Evolutionary conservation across 1,140 invertebrate species (phyloP), one percentile per base, ranked within the genome.

Genomic region (Pogonomyrmex californicus): DNA sequence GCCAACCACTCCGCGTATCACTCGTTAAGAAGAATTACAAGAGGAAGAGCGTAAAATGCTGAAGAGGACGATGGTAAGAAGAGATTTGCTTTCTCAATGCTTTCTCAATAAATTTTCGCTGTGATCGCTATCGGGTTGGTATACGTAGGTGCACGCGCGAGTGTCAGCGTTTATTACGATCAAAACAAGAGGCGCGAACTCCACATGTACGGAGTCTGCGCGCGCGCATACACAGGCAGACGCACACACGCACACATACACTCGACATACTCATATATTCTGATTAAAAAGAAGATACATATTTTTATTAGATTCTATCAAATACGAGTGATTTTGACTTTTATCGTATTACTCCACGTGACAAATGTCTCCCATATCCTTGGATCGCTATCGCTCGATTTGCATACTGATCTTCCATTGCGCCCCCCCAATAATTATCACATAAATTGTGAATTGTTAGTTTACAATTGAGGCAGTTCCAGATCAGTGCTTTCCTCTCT

Each of bases 181-280:
- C 41, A 83, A 75, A 83, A 83, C 68, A 83, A 81, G 54, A 73
- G 30, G 47, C 47, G 36, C 77, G 49, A 47, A 56, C 30, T 75
- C 54, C 17, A 60, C 49, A 56, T 47, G 41, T 38, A 58, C 17
- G 23, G 62, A 65, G 62, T 81, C 85, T 86, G 49, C 83, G 83
- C 83, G 47, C 75, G 75, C 47, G 23, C 54, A 30, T 2, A 6
- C 9, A 41, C 7, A 77, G 9, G 7, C 23, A 36, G 10, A 51
- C 41, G 23, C 9, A 23, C 23, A 23, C 23, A 23, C 23, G 23
- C 30, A 17, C 14, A 47, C 38, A 65, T 62, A 44, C 23, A n/a
- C 9, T 12, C 49, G n/a, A 10, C 82, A 9, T 33, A 38, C 47
- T 54, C 14, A 6, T 41, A 9, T 47, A 56, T 77, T 66, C 36